Base-by-base conservation (phyloP, 2,113 vertebrate species). In the Scomber scombrus region DNA sequence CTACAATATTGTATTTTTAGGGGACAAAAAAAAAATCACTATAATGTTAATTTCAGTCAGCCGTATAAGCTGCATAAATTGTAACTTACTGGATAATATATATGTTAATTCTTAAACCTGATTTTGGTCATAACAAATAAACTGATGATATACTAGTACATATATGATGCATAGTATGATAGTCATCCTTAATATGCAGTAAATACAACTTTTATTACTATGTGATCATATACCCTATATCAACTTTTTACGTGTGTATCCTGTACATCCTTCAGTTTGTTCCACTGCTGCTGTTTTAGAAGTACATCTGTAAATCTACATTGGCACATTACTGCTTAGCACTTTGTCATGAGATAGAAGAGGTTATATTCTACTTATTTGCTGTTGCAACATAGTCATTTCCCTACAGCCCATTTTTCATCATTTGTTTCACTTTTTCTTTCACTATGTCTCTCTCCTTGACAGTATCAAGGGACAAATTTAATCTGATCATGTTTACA, bases 401-500 rank as follows among this genome's bases (percentile, higher is more conserved):
- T 31, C 47, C 54, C 11, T n/a, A 14, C 18, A 19, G 8, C 18
- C 50, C 26, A 43, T 57, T 50, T 26, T 2, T 26, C 23, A 26
- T 26, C 23, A 19, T 47, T 40, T 49, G 9, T 26, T 19, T 26
- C 47, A 19, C 10, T 55, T 13, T 63, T 12, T 49, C 29, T 31
- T 51, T 51, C 65, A 19, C 7, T 60, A 21, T 29, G 0, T 15
- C 3, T 52, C 21, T 34, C 11, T 31, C 16, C 26, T 4, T 12
- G 19, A 31, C 19, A 10, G 12, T 4, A 21, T 62, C 61, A 19
- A 61, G 12, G 34, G 13, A 60, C 63, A 51, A 34, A 86, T 57
- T 19, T 67, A 49, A 19, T 71, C 68, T 34, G 34, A 46, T 65
- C 2, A 3, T 56, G 58, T 58, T 61, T 12, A 58, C 64, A 57